Evolutionary conservation across 2,888 invertebrate genomes (phyloP).

Genomic region (Sphecodes monilicornis): DNA sequence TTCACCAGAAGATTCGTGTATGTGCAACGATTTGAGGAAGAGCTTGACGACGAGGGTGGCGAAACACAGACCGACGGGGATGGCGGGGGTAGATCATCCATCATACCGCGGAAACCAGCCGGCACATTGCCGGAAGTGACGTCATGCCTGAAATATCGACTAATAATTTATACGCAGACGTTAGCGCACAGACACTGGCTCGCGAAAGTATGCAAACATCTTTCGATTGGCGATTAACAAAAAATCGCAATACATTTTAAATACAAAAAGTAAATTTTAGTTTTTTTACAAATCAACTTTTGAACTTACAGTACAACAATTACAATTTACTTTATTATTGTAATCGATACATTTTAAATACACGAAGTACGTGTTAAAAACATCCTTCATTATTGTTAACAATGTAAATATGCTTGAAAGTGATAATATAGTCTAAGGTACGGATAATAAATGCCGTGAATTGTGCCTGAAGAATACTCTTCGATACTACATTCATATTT

Average conservation of each 20-base stretch:
- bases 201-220: slow-evolving; percentile 5
- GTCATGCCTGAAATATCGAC: slow-evolving; percentile 83
- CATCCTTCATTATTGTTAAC: too few species aligned
- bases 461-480: too few species aligned
- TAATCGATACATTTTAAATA: too few species aligned
- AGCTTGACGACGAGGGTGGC: slow-evolving; percentile 65
- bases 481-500: too few species aligned
- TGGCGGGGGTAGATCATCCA: slow-evolving; percentile 75
- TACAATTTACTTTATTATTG: too few species aligned
- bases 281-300: too few species aligned
- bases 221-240: not conserved
- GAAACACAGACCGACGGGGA: slow-evolving; percentile 58
- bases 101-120: slow-evolving; percentile 82
- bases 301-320: too few species aligned
- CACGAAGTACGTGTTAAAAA: too few species aligned
- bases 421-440: too few species aligned
- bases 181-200: slow-evolving; percentile 69
- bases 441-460: too few species aligned
- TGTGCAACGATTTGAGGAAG: slow-evolving; percentile 73
- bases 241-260: not conserved
- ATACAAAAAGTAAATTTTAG: not conserved
- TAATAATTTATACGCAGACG: slow-evolving; percentile 83
- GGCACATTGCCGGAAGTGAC: slow-evolving; percentile 84
- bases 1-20: slow-evolving; percentile 50
- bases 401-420: too few species aligned